A percentile compares a stretch with the other conserved stretches of the same genome.
Conservation (phyloP, 2,113 vertebrate species). For the Rissa tridactyla region DNA sequence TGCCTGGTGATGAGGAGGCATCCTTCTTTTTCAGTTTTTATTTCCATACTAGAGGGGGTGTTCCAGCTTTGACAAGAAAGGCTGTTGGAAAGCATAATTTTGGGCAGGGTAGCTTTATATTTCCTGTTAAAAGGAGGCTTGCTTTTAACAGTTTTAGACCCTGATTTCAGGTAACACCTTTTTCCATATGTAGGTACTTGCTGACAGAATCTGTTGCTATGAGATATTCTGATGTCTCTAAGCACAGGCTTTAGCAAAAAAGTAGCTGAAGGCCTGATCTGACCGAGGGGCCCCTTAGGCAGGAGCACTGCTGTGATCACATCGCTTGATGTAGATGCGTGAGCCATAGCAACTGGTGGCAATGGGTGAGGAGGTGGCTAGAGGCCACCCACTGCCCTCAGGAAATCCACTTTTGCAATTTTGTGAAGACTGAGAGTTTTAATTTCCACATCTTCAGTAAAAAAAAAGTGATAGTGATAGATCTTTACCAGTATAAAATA, state of each 20-base stretch:
- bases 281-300: accelerated
- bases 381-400: not conserved
- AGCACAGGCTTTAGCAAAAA: not conserved
- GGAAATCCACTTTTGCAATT: not conserved
- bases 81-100: not conserved
- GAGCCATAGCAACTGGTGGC: not conserved
- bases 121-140: not conserved
- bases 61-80: not conserved
- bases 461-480: not conserved
- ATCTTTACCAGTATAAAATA: not conserved
- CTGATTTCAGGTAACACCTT: not conserved
- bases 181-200: not conserved
- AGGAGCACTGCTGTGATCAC: not conserved
- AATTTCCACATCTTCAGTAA: not conserved
- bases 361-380: not conserved
- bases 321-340: not conserved
- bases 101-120: not conserved
- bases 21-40: not conserved
- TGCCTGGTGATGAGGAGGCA: not conserved
- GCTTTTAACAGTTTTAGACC: not conserved
- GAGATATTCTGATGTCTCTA: not conserved
- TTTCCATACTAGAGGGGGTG: not conserved
- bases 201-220: not conserved
- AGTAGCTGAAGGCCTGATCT: not conserved
- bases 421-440: not conserved